Conservation (phyloP, 2,113 vertebrate genomes). For the Atlantisia rogersi region DNA sequence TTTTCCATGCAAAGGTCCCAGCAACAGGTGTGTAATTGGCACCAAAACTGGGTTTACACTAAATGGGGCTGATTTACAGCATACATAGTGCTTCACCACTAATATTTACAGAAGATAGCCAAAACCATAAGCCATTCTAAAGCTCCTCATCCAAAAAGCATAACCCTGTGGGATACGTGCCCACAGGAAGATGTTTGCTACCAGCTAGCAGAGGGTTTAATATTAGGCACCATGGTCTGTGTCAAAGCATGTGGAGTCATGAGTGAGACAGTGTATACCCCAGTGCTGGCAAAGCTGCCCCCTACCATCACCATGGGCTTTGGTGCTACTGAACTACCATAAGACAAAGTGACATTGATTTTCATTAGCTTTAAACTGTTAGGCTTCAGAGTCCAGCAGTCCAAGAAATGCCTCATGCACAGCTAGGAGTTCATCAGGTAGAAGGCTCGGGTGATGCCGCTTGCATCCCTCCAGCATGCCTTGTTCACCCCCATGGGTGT, state of each 20-base stretch:
- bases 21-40: background rate
- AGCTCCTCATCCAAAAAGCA: background rate
- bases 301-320: accelerated
- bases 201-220: background rate
- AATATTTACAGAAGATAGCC: background rate
- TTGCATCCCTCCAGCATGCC: background rate
- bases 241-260: accelerated
- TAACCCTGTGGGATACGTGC: background rate
- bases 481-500: background rate
- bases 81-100: background rate
- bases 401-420: background rate
- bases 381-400: background rate
- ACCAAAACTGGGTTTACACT: background rate
- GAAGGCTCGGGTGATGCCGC: background rate
- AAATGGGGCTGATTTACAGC: too few relatives aligned
- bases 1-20: background rate
- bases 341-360: background rate
- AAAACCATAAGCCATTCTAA: background rate
- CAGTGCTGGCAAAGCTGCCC: background rate
- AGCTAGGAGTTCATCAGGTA: background rate
- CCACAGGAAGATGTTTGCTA: background rate
- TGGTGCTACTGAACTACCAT: background rate
- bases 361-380: background rate
- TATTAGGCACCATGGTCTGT: background rate
- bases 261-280: background rate